Evolutionary conservation across 35 echinoderm and acorn worm genomes (phyloP).

Genomic region (Eucidaris tribuloides): DNA sequence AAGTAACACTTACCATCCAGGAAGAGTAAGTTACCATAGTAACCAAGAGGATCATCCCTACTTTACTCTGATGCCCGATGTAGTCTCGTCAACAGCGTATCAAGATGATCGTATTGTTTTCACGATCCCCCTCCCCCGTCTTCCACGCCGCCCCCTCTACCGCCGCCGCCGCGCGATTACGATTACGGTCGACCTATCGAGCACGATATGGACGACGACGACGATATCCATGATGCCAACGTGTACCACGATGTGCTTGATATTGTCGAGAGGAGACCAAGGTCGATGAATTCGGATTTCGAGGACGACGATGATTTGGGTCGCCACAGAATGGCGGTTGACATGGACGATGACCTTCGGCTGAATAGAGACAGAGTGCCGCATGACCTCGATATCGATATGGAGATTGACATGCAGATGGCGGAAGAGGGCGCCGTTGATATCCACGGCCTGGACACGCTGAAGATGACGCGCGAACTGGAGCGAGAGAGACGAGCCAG

Average conservation of each 20-base stretch:
- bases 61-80: constrained; percentile 18
- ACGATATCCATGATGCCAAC: neutral
- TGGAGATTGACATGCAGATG: constrained; percentile 22
- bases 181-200: neutral
- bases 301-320: constrained; percentile 4
- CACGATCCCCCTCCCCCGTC: neutral
- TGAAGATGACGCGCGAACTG: neutral
- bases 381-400: constrained; percentile 16
- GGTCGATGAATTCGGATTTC: constrained; percentile 16
- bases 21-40: neutral
- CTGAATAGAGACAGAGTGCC: neutral
- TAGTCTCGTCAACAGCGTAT: constrained; percentile 15
- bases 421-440: neutral
- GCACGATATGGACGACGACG: neutral
- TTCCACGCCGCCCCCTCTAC: constrained; percentile 18
- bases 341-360: constrained; percentile 6
- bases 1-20: constrained; percentile 1
- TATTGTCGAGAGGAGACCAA: neutral
- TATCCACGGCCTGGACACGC: constrained; percentile 15
- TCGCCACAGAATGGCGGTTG: neutral
- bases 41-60: constrained; percentile 1
- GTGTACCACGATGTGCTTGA: constrained; percentile 13
- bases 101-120: constrained; percentile 18
- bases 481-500: neutral
- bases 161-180: constrained; percentile 5